phyloP scores from a whole-genome alignment of 2,113 vertebrate species.

The Rhinoderma darwinii region DNA sequence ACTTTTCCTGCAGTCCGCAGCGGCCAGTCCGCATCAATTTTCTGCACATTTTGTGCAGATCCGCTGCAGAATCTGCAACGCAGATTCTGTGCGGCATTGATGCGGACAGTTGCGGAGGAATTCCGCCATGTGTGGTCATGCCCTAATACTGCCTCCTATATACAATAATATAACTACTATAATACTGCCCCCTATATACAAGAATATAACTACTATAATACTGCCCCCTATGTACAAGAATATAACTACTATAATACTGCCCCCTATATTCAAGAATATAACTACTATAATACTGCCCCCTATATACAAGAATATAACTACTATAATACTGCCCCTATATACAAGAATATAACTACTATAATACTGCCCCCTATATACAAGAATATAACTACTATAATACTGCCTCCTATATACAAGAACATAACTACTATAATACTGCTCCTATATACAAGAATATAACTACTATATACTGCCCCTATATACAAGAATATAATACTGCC shows the following conservation, averaged over 20 bases:
- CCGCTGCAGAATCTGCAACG: no score
- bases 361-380: neutral
- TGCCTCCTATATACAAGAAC: neutral
- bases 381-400: conserved; percentile 15
- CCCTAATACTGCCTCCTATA: no score
- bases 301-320: neutral
- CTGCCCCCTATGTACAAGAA: neutral
- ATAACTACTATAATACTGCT: conserved; percentile 8
- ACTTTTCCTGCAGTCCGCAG: no score
- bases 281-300: neutral
- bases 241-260: neutral
- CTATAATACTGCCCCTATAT: neutral
- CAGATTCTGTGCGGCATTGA: no score
- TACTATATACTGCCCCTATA: conserved; percentile 6
- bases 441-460: conserved; percentile 1
- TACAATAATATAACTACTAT: neutral
- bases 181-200: neutral
- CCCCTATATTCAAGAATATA: neutral
- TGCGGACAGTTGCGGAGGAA: no score
- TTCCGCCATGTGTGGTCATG: no score
- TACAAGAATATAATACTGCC: conserved; percentile 15
- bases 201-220: conserved; percentile 5
- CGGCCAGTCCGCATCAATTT: no score
- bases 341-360: conserved; percentile 18
- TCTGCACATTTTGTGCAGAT: no score